Evolutionary conservation across 64 coral and sea anemone species (phyloP).

Genomic region (Catalaphyllia jardinei): DNA sequence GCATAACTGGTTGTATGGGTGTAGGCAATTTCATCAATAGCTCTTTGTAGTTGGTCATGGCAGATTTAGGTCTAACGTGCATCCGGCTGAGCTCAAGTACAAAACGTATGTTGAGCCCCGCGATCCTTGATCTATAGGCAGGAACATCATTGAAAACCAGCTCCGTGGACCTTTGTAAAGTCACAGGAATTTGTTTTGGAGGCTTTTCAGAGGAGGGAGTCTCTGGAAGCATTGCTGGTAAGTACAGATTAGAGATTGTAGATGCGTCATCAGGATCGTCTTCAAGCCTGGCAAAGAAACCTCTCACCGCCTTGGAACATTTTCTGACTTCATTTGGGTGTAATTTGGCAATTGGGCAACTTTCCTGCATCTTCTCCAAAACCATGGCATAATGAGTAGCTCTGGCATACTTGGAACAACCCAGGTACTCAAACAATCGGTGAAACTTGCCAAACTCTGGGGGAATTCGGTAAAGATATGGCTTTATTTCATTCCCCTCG

Average conservation of each 20-base stretch:
- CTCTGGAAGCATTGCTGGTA: neutral
- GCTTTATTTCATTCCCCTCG: neutral
- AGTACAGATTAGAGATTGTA: neutral
- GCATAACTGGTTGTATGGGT: constrained; percentile 49
- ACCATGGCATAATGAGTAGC: constrained; percentile 14
- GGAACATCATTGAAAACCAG: no score
- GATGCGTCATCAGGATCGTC: neutral
- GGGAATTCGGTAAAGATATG: neutral
- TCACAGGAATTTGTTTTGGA: no score
- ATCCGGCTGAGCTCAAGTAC: constrained; percentile 35
- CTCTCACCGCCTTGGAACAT: constrained; percentile 2
- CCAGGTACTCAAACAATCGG: neutral
- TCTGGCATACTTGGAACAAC: neutral
- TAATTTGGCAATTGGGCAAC: neutral
- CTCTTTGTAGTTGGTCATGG: neutral
- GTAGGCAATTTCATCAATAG: constrained; percentile 42
- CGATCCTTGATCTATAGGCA: constrained; percentile 37
- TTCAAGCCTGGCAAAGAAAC: constrained; percentile 7
- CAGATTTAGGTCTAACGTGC: neutral
- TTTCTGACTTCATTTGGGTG: neutral
- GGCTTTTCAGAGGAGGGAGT: no score
- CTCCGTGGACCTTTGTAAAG: no score
- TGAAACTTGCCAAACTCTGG: constrained; percentile 15
- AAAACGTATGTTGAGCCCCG: neutral
- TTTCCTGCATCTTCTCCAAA: neutral